Conservation (phyloP, 2,113 vertebrate species). For the Chamaea fasciata region DNA sequence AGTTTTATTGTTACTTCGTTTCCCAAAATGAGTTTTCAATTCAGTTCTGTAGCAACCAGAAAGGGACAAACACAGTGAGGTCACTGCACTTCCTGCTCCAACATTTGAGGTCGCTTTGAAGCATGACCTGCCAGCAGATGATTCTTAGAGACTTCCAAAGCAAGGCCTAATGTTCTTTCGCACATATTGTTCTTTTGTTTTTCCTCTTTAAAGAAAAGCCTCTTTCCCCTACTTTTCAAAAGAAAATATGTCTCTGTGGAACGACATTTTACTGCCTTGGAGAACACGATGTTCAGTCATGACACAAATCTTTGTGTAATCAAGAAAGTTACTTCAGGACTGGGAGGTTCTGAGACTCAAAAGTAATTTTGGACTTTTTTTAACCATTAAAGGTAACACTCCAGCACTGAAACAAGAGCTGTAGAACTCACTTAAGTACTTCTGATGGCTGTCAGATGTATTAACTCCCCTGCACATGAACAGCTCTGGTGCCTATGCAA, state of each 20-base stretch:
- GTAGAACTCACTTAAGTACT: not conserved
- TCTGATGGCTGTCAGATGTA: not conserved
- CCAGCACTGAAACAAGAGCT: not conserved
- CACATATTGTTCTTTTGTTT: not conserved
- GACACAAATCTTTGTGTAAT: not conserved
- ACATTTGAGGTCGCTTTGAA: not conserved
- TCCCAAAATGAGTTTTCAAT: not conserved
- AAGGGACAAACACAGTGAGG: not conserved
- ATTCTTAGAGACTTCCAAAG: not conserved
- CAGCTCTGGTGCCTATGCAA: not conserved
- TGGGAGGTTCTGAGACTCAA: not conserved
- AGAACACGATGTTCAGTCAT: conserved; percentile 7
- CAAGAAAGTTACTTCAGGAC: not conserved
- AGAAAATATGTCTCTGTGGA: not conserved
- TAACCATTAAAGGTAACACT: not conserved
- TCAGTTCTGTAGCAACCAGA: not conserved
- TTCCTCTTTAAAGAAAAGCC: not conserved
- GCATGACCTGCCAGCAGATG: not conserved
- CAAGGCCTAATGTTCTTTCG: not conserved
- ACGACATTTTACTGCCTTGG: not conserved
- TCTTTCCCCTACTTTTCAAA: not conserved
- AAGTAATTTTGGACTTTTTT: not conserved
- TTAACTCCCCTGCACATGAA: not conserved
- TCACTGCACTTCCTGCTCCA: not conserved
- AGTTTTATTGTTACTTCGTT: not conserved